Evolutionary conservation across 64 coral and sea anemone genomes (phyloP), one percentile per base, ranked within the genome.

Genomic region (Stichodactyla helianthus): DNA sequence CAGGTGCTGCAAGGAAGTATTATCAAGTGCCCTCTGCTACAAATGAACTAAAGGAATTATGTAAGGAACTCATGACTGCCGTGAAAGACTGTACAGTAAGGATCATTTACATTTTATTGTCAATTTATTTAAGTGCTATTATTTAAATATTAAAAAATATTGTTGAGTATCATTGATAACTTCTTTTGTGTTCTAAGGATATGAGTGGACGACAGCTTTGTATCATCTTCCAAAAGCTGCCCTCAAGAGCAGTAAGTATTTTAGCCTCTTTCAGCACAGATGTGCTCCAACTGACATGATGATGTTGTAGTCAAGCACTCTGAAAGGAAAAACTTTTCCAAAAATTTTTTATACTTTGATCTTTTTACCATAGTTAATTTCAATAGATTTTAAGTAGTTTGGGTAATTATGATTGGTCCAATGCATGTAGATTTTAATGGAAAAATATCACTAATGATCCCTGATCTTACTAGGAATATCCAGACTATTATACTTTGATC

Each of bases 21-120:
- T 92, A 87, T 15, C 93, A 95, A 50, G 88, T 95, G 12, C 92
- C 91, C 14, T 97, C 95, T 26, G 88, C 97, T 56, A 87, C 90
- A 55, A 90, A 83, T 60, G 97, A 99, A 74, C 88, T 99, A 2
- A 99, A 95, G 60, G 97, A 99, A 53, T 50, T 99, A 4, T 99
- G 97, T 83, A 87, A 90, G 88, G 97, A 99, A 20, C 64, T 99
- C 55, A 94, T 92, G 80, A 83, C 68, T 91, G 90, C 97, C 54
- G 97, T 99, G 23, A 99, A 99, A 51, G 97, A 99, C 52, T 99
- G 93, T 58, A 95, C 93, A 71, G 97, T 99, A 93, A 86, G 90
- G 64, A 74, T 16, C 14, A 59, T 6, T 31, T 25, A 53, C 27
- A 10, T 11, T 0, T 80, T 53, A 17, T 54, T 83, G 20, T 19